Base-by-base conservation (phyloP, 2,888 invertebrate genomes). In the Drosophila pegasa region DNA sequence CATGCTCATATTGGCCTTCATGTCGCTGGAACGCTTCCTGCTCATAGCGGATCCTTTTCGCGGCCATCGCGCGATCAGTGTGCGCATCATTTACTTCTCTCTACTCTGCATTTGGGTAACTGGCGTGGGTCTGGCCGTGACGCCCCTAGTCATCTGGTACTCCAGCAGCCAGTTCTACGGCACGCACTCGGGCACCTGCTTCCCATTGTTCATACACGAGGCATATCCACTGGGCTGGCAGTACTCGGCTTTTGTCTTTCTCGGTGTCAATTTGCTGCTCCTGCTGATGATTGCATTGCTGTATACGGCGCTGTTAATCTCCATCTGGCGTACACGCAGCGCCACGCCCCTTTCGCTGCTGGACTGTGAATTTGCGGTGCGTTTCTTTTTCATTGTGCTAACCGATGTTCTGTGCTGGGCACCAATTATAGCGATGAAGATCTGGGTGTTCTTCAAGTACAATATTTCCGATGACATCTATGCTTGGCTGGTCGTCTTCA, bases 351-450 rank as follows among this genome's bases (percentile, higher is more conserved):
- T 94, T 31, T 93, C 94, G 16, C 90, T 93, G 35, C 93, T 94
- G 27, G 95, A 95, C 78, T 94, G 94, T 67, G 94, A 95, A 77
- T 94, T 96, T 85, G 95, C 95, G 0, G 91, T 95, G 22, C 80
- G 92, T 70, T 95, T 95, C 89, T 95, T 95, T 87, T 93, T 95
- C 82, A 95, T 96, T 73, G 95, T 96, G 0, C 86, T 95, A 27
- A 95, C 95, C 1, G 95, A 96, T 87, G 94, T 94, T n/a, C 90
- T 94, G 57, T 96, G 95, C 87, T 95, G 95, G 95, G 93, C 94
- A 14, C 95, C 95, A 8, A 95, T 95, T 54, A 94, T 95, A 37
- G 86, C 93, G 27, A 92, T 95, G 62, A 96, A 96, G 90, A 92
- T 94, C 48, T 90, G 94, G 71, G 95, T 95, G 3, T 93, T 95